Percentiles rank a stretch among this genome's conserved stretches.
Evolutionary conservation across 2,888 invertebrate genomes (phyloP).

Genomic region (Pachliopta kotzebuea): DNA sequence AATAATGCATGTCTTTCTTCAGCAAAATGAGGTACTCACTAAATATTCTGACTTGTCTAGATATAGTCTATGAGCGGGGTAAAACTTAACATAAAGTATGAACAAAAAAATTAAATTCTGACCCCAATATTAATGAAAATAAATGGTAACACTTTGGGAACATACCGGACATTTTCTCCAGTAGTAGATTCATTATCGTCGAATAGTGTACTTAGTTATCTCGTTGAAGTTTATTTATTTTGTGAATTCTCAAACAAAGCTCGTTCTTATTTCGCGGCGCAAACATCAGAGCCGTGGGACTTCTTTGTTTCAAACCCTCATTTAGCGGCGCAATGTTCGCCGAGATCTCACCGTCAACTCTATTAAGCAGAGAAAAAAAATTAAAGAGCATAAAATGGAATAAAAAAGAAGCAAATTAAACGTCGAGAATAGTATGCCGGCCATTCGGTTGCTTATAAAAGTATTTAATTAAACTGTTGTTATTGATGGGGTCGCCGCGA

Average conservation of each 20-base stretch:
- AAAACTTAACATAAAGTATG: neutral
- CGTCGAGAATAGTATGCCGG: slow-evolving; percentile 56
- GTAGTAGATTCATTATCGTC: slow-evolving; percentile 16
- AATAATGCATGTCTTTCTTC: no score
- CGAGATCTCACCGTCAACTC: slow-evolving; percentile 47
- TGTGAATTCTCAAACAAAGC: slow-evolving; percentile 27
- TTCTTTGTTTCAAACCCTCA: slow-evolving; percentile 50
- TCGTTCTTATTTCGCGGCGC: slow-evolving; percentile 31
- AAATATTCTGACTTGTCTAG: no score
- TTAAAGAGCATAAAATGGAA: slow-evolving; percentile 48
- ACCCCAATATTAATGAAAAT: neutral
- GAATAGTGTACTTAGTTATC: slow-evolving; percentile 23
- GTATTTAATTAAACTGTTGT: slow-evolving; percentile 78
- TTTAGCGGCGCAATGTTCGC: slow-evolving; percentile 40
- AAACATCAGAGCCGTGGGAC: slow-evolving; percentile 36
- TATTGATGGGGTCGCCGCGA: slow-evolving; percentile 76
- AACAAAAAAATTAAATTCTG: neutral
- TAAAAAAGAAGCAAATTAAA: slow-evolving; percentile 64
- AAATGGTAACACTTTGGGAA: neutral
- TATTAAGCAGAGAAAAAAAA: slow-evolving; percentile 62
- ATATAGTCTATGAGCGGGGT: no score
- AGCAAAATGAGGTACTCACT: no score
- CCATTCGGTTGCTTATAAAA: slow-evolving; percentile 73
- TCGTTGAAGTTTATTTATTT: slow-evolving; percentile 25
- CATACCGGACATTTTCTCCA: neutral